These are phyloP conservation scores for Centrocercus urophasianus DNA, from an alignment of 2,113 vertebrate genomes.

Conservation along the genomic window DNA sequence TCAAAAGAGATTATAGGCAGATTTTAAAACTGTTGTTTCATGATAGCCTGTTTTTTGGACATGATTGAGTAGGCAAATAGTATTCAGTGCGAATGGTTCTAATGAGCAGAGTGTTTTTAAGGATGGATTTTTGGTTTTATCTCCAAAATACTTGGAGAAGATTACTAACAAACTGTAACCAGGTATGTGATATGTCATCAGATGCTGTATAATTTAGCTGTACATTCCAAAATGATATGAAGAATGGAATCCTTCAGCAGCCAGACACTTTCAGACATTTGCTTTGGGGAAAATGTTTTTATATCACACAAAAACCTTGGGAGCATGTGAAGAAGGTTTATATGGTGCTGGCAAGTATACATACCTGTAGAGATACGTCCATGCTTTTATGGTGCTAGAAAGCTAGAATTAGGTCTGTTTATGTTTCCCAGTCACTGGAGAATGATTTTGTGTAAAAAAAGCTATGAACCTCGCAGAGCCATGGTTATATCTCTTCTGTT, in stretches of 20 bases:
- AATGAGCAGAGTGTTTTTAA: neutral
- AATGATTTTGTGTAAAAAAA: neutral
- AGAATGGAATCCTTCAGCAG: neutral
- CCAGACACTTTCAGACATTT: neutral
- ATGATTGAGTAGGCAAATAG: neutral
- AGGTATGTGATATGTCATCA: neutral
- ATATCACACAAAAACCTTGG: neutral
- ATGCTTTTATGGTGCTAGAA: neutral
- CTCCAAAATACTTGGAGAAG: neutral
- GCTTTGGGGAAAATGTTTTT: neutral
- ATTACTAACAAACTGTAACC: neutral
- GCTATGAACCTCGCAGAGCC: neutral
- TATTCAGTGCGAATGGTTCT: neutral
- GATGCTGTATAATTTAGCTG: neutral
- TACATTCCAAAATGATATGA: neutral
- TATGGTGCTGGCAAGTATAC: neutral
- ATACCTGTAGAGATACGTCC: neutral
- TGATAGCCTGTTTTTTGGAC: neutral
- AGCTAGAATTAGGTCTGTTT: neutral
- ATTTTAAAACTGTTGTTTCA: neutral
- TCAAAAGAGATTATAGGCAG: neutral
- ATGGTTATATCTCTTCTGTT: neutral
- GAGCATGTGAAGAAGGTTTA: neutral
- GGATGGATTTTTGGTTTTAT: neutral
- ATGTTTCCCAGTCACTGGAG: neutral